Base-by-base conservation (phyloP, 2,888 invertebrate genomes). In the Scaptodrosophila latifasciaeformis region DNA sequence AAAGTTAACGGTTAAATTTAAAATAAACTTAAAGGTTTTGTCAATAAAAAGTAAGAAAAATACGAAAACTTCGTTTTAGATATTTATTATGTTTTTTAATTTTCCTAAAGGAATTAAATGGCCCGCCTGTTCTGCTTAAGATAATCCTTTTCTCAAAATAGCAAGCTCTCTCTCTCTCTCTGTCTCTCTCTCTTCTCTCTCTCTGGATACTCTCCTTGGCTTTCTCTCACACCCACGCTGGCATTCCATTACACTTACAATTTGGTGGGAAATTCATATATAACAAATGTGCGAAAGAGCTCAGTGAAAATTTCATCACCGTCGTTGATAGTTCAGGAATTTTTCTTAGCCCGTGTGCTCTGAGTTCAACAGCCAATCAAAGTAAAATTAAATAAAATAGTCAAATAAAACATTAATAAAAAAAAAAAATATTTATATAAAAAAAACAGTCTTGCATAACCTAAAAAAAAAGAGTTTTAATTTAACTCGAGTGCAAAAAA, bases 231-330 rank as follows among this genome's bases (percentile, higher is more conserved):
- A 37, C 18, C 1, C 13, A 6, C 49, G 17, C 65, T 58, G 65
- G 56, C 59, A 55, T 59, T 51, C 51, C 58, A 45, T 65, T 60
- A 57, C 59, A 61, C 56, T 52, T 30, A 40, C 54, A 54, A 54
- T 71, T 62, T 79, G 66, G 67, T 76, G 77, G 79, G 76, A 79
- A 79, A 59, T 76, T 65, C 60, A 65, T 72, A 76, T 62, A 67
- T 57, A 64, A 67, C 66, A 67, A 62, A 34, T 60, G 13, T 49
- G 50, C 51, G 47, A 57, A 49, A 49, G 43, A 61, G 64, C 70
- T 83, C 84, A 84, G 85, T 84, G 82, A 84, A 85, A 84, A 81
- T 82, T 85, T 82, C 79, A 81, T 85, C 84, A 82, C 82, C 82
- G 82, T 77, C 81, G 82, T 77, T 74, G 77, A 69, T 67, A 82